phyloP scores from a whole-genome alignment of 2,888 invertebrate species.

The Drosophila conformis region DNA sequence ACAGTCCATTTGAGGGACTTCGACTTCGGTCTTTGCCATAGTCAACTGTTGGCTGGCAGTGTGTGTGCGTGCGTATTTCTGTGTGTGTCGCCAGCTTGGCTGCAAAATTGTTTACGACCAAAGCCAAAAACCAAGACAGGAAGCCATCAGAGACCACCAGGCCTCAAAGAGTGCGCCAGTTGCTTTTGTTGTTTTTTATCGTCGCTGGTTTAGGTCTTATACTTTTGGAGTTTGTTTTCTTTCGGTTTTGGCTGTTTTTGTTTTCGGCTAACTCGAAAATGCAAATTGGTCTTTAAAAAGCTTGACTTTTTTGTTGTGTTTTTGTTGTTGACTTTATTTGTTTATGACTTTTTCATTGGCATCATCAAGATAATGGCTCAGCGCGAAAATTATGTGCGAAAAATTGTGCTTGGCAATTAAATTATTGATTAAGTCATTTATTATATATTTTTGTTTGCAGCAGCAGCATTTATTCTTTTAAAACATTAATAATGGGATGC shows the following conservation, averaged over 20 bases:
- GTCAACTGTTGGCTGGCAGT: conserved; percentile 9
- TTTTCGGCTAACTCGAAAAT: conserved; percentile 35
- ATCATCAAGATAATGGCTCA: conserved; percentile 37
- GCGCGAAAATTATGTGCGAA: conserved; percentile 44
- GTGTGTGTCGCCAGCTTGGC: conserved; percentile 57
- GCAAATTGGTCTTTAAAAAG: conserved; percentile 52
- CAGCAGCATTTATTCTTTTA: neutral
- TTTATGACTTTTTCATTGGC: conserved; percentile 50
- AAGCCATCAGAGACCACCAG: conserved; percentile 54
- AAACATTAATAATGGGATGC: neutral
- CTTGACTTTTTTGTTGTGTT: neutral
- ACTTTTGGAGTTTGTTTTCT: conserved; percentile 14
- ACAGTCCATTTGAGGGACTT: conserved; percentile 34
- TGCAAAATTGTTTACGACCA: conserved; percentile 65
- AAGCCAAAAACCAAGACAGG: conserved; percentile 57
- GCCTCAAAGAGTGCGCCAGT: conserved; percentile 37
- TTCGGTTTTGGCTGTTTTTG: conserved; percentile 22
- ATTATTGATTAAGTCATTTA: conserved; percentile 47
- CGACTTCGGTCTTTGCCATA: conserved; percentile 3
- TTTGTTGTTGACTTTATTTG: conserved; percentile 16
- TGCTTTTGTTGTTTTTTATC: conserved; percentile 29
- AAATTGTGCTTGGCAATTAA: conserved; percentile 44
- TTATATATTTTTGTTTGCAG: neutral
- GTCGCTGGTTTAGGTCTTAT: conserved; percentile 22
- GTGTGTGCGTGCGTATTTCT: neutral